Percentiles rank a stretch among this genome's conserved stretches.
Conservation (phyloP, 2,113 vertebrate species). For the Phaethornis superciliosus region DNA sequence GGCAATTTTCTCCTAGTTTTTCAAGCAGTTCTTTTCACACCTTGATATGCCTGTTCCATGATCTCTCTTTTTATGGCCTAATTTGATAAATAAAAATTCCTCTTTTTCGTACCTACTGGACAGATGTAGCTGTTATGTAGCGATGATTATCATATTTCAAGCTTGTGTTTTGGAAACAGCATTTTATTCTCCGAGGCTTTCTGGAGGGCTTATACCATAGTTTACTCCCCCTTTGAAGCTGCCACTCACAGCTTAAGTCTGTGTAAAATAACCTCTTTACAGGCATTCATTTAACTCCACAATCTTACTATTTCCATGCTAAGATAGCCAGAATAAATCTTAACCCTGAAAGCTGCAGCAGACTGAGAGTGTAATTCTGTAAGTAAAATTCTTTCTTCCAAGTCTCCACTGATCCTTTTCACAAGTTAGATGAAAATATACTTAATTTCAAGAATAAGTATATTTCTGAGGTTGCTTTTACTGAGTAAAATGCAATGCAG, state of each 20-base stretch:
- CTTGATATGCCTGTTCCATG: background rate
- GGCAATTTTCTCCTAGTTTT: background rate
- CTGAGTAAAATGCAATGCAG: background rate
- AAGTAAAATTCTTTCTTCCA: background rate
- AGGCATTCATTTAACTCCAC: background rate
- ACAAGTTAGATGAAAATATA: background rate
- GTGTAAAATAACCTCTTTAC: background rate
- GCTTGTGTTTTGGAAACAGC: background rate
- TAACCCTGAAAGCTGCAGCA: no score
- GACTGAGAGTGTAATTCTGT: fast-evolving
- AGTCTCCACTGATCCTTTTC: background rate
- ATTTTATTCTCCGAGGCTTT: background rate
- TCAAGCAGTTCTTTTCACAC: background rate
- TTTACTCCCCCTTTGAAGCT: background rate
- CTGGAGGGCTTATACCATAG: background rate
- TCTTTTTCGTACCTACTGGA: background rate
- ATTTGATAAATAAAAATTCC: background rate
- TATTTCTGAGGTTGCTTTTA: background rate
- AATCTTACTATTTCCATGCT: background rate
- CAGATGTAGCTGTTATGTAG: background rate
- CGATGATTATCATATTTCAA: background rate
- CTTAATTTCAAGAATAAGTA: background rate
- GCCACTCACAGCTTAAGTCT: background rate
- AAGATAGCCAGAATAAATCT: background rate
- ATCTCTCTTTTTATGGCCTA: background rate